phyloP scores from a whole-genome alignment of 2,797 vertebrate species.

The Amazona finschi region DNA sequence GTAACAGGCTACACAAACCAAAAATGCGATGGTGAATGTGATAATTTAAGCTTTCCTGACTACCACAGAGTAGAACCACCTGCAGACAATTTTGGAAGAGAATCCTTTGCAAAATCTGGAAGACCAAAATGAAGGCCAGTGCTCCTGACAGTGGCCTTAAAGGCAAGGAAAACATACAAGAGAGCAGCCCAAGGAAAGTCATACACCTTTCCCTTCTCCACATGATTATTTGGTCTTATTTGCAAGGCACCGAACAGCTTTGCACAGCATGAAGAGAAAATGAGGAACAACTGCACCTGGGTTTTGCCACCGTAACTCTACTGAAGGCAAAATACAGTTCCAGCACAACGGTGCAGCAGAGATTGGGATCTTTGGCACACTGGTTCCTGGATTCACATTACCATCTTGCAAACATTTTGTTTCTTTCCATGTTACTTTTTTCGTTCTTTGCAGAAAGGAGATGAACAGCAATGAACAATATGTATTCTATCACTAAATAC shows the following conservation, averaged over 20 bases:
- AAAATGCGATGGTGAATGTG: fast-evolving
- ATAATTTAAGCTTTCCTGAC: background rate
- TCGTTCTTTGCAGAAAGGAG: background rate
- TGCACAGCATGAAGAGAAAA: background rate
- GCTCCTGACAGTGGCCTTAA: background rate
- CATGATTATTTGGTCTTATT: background rate
- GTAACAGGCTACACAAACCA: background rate
- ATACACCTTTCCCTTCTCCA: background rate
- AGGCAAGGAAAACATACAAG: background rate
- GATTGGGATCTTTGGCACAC: background rate
- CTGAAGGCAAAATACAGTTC: background rate
- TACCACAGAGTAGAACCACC: background rate
- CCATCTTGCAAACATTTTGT: background rate
- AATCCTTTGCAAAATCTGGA: background rate
- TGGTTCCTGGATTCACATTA: background rate
- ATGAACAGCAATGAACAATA: background rate
- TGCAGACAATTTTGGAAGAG: background rate
- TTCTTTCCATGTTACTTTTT: background rate
- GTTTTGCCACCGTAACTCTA: background rate
- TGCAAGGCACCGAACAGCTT: background rate
- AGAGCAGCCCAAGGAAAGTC: background rate
- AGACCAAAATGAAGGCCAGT: background rate
- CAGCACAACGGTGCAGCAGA: background rate
- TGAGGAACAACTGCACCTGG: background rate
- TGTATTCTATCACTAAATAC: background rate